phyloP scores from a whole-genome alignment of 2,888 invertebrate genomes.

The Oegoconia quadripuncta region DNA sequence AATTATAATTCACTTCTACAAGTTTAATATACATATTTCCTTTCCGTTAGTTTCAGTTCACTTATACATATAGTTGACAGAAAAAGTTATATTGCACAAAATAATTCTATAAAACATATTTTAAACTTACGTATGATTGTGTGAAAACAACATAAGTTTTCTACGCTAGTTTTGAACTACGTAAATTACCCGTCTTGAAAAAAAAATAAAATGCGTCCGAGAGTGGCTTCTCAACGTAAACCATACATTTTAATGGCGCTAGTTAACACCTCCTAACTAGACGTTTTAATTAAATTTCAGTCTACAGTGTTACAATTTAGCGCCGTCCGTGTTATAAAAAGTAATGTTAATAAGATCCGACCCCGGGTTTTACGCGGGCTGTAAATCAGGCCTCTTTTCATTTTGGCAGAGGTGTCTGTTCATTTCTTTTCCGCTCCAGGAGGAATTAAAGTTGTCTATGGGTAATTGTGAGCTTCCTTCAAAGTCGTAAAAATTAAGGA shows the following conservation, averaged over 20 bases:
- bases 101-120: too few relatives aligned
- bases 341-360: constrained; percentile 74
- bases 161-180: too few relatives aligned
- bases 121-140: too few relatives aligned
- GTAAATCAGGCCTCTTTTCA: constrained; percentile 74
- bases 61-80: too few relatives aligned
- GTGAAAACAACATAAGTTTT: too few relatives aligned
- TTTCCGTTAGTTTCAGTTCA: too few relatives aligned
- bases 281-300: constrained; percentile 73
- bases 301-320: constrained; percentile 72
- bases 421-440: constrained; percentile 62
- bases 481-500: constrained; percentile 41
- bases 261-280: constrained; percentile 65
- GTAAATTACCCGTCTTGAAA: too few relatives aligned
- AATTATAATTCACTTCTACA: too few relatives aligned
- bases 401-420: constrained; percentile 68
- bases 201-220: constrained; percentile 3
- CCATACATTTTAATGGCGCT: constrained; percentile 46
- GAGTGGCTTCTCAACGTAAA: constrained; percentile 1
- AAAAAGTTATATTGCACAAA: too few relatives aligned
- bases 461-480: constrained; percentile 50
- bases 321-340: constrained; percentile 69
- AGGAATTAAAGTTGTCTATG: constrained; percentile 68
- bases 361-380: constrained; percentile 60
- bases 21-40: too few relatives aligned